These are phyloP conservation scores for Melanaphis sacchari DNA, from an alignment of 1,140 invertebrate species.

Conservation along the genomic window DNA sequence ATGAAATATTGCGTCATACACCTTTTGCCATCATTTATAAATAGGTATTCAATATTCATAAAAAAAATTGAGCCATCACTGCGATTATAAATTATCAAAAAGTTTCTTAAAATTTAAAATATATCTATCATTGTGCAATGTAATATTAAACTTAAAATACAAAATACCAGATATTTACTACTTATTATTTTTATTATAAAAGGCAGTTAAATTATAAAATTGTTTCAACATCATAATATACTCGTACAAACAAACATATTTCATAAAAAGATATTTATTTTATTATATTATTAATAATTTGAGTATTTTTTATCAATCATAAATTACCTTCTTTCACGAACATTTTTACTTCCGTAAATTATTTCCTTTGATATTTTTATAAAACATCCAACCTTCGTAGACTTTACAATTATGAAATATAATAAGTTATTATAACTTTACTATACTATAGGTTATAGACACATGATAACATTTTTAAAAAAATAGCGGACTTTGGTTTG, in stretches of 20 bases:
- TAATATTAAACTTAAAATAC: neutral
- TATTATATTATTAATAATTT: neutral
- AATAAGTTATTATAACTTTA: neutral
- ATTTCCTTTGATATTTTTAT: neutral
- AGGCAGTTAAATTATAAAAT: neutral
- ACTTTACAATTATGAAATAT: neutral
- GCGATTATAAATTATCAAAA: neutral
- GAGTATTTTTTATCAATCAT: neutral
- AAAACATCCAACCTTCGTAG: neutral
- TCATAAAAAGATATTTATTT: neutral
- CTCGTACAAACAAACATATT: no score
- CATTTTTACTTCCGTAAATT: neutral
- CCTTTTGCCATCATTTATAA: neutral
- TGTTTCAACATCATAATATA: neutral
- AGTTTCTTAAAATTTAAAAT: neutral
- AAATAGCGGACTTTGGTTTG: neutral
- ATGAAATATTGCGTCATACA: neutral
- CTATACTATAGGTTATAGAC: conserved; percentile 5
- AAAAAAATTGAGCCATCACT: neutral
- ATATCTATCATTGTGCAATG: neutral
- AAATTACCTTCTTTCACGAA: neutral
- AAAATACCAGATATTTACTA: neutral
- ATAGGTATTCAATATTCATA: conserved; percentile 5
- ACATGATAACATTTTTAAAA: neutral
- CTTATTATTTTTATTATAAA: neutral